phyloP scores from a whole-genome alignment of 2,888 invertebrate species.

The Sarcophaga caerulescens region DNA sequence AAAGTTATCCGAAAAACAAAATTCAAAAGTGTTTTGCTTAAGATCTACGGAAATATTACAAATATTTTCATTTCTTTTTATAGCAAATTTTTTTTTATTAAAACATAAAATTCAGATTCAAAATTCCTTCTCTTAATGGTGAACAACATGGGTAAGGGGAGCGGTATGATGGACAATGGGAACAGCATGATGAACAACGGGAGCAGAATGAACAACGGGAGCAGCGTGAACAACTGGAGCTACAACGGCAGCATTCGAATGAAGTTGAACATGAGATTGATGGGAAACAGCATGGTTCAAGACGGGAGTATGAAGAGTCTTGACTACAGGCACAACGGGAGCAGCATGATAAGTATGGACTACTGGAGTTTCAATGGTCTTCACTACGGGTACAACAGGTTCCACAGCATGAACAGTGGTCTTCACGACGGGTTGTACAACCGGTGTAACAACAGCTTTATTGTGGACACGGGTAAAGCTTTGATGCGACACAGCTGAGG shows the following conservation, averaged over 20 bases:
- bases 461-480: conserved; percentile 82
- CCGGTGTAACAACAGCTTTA: conserved; percentile 77
- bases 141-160: too few relatives aligned
- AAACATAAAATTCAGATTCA: conserved; percentile 24
- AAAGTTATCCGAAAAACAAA: too few relatives aligned
- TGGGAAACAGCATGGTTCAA: conserved; percentile 10
- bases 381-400: conserved; percentile 74
- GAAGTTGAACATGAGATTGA: conserved; percentile 2
- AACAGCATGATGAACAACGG: conserved; percentile 22
- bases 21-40: too few relatives aligned
- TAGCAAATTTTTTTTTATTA: neutral
- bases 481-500: conserved; percentile 82
- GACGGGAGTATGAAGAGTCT: conserved; percentile 16
- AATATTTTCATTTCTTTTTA: neutral
- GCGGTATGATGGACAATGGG: conserved; percentile 21
- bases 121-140: too few relatives aligned
- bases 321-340: conserved; percentile 58
- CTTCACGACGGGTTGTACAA: conserved; percentile 60
- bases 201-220: neutral
- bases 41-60: neutral
- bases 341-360: conserved; percentile 54
- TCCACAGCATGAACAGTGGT: conserved; percentile 64
- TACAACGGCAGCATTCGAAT: conserved; percentile 64
- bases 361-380: conserved; percentile 43
- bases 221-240: conserved; percentile 30